Evolutionary conservation across 2,888 invertebrate genomes (phyloP).

Genomic region (Tiphia femorata): DNA sequence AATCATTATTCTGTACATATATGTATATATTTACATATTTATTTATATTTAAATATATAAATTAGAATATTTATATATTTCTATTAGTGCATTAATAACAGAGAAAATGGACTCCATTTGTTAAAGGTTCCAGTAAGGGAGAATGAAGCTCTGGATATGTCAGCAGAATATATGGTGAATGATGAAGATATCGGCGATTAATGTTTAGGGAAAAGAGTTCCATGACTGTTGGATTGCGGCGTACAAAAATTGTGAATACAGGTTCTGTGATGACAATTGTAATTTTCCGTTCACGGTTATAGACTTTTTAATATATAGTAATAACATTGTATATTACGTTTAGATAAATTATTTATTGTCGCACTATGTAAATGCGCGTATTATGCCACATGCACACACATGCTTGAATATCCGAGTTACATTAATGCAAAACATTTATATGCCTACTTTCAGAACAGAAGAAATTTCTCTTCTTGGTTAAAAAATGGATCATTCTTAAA

Average conservation of each 20-base stretch:
- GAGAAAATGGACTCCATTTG: conserved; percentile 31
- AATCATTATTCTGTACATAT: neutral
- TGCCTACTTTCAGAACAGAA: no score
- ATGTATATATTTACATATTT: neutral
- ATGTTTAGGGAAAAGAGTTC: conserved; percentile 10
- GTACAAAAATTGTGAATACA: no score
- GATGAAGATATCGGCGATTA: conserved; percentile 48
- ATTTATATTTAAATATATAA: neutral
- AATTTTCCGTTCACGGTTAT: neutral
- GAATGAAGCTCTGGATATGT: conserved; percentile 42
- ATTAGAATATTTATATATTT: neutral
- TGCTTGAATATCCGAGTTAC: no score
- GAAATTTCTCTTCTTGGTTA: no score
- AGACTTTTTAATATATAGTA: neutral
- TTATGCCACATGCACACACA: no score
- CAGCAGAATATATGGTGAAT: conserved; percentile 44
- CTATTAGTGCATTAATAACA: conserved; percentile 1
- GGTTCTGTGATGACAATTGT: no score
- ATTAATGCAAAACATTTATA: no score
- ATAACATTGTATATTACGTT: neutral
- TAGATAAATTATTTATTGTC: neutral
- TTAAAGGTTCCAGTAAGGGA: conserved; percentile 57
- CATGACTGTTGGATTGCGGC: neutral
- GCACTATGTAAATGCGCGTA: no score
- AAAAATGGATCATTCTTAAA: no score